phyloP scores from a whole-genome alignment of 2,797 vertebrate species.

The Hapalemur alaotrensis region DNA sequence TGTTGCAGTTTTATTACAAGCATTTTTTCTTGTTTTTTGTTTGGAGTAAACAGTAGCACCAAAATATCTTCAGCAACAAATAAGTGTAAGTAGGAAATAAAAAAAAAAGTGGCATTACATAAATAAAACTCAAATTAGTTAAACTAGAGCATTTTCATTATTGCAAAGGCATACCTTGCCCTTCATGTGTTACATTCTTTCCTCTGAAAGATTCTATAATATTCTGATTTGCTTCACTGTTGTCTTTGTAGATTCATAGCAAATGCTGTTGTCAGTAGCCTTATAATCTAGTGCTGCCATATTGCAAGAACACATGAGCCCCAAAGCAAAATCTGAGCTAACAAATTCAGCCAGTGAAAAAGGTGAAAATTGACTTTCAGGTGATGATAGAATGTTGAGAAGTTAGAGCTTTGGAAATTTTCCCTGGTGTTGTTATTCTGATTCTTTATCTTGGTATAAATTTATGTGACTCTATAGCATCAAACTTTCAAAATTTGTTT shows the following conservation, averaged over 20 bases:
- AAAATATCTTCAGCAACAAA: slow-evolving; percentile 7
- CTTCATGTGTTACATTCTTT: slow-evolving; percentile 49
- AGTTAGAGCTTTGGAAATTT: slow-evolving; percentile 85
- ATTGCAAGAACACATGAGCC: slow-evolving; percentile 76
- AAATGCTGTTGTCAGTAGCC: slow-evolving; percentile 64
- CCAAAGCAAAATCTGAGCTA: slow-evolving; percentile 84
- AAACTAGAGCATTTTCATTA: neutral
- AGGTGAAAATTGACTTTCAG: slow-evolving; percentile 90
- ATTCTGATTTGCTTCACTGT: slow-evolving; percentile 40
- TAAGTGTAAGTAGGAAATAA: neutral
- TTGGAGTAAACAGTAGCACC: neutral
- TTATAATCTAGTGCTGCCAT: slow-evolving; percentile 76
- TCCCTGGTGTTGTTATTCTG: slow-evolving; percentile 74
- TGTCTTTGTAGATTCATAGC: slow-evolving; percentile 75
- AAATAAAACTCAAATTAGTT: neutral
- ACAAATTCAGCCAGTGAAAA: slow-evolving; percentile 86
- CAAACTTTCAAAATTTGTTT: slow-evolving; percentile 70
- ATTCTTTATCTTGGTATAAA: slow-evolving; percentile 81
- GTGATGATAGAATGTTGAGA: slow-evolving; percentile 86
- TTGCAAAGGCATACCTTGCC: neutral
- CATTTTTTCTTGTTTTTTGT: neutral
- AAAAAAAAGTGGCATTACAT: neutral
- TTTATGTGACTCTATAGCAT: slow-evolving; percentile 72
- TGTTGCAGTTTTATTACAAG: neutral
- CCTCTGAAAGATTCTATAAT: slow-evolving; percentile 31